A percentile compares a stretch with the other conserved stretches of the same genome.
Evolutionary conservation across 2,888 invertebrate species (phyloP).

Genomic region (Acrocera orbiculus): DNA sequence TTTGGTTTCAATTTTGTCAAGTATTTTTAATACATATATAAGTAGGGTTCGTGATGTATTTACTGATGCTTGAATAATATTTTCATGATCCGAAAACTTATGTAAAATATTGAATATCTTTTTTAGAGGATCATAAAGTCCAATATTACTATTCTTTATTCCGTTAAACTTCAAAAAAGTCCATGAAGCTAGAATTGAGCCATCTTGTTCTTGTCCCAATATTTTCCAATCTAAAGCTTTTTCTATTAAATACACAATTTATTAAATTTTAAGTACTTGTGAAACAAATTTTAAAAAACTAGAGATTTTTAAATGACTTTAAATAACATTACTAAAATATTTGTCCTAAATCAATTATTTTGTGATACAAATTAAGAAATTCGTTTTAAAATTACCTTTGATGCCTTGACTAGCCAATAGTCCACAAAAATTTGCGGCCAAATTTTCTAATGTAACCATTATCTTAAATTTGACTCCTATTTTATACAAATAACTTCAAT

Average conservation of each 20-base stretch:
- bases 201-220: slow-evolving; percentile 64
- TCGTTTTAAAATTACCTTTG: slow-evolving; percentile 18
- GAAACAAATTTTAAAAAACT: no score
- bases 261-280: no score
- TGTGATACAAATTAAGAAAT: neutral
- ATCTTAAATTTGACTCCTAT: neutral
- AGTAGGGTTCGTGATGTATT: slow-evolving; percentile 49
- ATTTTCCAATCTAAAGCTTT: slow-evolving; percentile 62
- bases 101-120: slow-evolving; percentile 43
- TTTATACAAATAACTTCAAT: no score
- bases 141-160: slow-evolving; percentile 33
- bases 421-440: slow-evolving; percentile 31
- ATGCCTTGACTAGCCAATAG: slow-evolving; percentile 24
- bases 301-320: no score
- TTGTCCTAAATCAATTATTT: no score
- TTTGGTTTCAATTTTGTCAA: slow-evolving; percentile 17
- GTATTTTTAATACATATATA: slow-evolving; percentile 47
- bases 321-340: no score
- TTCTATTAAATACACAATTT: slow-evolving; percentile 29
- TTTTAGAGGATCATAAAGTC: slow-evolving; percentile 41
- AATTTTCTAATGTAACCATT: slow-evolving; percentile 30
- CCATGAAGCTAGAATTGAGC: slow-evolving; percentile 55
- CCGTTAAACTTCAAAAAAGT: slow-evolving; percentile 31
- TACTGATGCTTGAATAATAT: slow-evolving; percentile 63
- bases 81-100: slow-evolving; percentile 41